Base-by-base conservation (phyloP, 2,113 vertebrate genomes). In the Oryzias celebensis region DNA sequence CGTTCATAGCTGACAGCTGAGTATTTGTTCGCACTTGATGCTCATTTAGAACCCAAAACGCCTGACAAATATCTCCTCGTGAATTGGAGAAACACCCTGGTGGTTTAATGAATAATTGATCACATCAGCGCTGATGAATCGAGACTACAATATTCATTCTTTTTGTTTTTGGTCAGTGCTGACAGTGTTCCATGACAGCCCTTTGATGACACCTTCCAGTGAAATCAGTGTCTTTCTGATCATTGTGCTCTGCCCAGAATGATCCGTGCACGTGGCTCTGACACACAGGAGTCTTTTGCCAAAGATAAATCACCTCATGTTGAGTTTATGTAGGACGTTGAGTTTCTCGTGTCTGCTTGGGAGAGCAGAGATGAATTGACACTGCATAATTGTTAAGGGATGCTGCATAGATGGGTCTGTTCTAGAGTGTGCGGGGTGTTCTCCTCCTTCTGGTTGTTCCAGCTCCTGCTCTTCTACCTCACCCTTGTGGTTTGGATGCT, bases 401-500 rank as follows among this genome's bases (percentile, higher is more conserved):
- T 78, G 68, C 65, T 66, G 61, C 73, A 86, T 71, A 81, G 82
- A 77, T 85, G 80, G 79, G 61, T 69, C 77, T 71, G 20, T 78
- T 85, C 76, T 68, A 65, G 65, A 76, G 56, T 68, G 58, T 56
- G 65, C 50, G 56, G 61, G 77, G 66, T 80, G 24, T 68, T 79
- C 61, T 65, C 63, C 47, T 78, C 42, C 52, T 73, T 49, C 42
- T 68, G 69, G 67, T 80, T 70, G 64, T 68, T 81, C 43, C 47
- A 73, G 65, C 82, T 75, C 61, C 56, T 43, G 68, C 70, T 85
- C 78, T 67, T 58, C 76, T 78, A 58, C 71, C 62, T 87, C 77
- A 86, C 88, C 85, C 89, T 78, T 60, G 86, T 87, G 85, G 81
- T 85, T 91, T 91, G 65, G 73, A 84, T 69, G 82, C 89, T 91